phyloP scores from a whole-genome alignment of 2,888 invertebrate species.

The Ormia ochracea region DNA sequence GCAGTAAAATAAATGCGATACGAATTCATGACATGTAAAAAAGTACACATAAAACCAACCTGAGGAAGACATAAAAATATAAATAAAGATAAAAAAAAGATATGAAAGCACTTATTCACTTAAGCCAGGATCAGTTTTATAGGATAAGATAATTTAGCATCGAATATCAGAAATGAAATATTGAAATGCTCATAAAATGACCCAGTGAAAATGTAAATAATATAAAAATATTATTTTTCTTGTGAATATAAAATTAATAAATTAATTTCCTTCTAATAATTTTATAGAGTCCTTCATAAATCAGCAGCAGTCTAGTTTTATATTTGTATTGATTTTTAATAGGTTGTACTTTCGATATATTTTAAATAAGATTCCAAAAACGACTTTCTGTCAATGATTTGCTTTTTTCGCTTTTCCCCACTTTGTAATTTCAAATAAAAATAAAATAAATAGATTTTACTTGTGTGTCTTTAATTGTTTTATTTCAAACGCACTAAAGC shows the following conservation, averaged over 20 bases:
- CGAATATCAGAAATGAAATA: background rate
- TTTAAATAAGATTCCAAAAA: too few relatives aligned
- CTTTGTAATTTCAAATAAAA: too few relatives aligned
- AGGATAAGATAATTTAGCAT: constrained; percentile 29
- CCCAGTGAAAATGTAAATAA: background rate
- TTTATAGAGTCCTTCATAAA: too few relatives aligned
- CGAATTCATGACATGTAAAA: constrained; percentile 31
- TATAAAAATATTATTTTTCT: background rate
- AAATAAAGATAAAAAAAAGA: background rate
- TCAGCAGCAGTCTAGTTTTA: too few relatives aligned
- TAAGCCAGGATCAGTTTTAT: background rate
- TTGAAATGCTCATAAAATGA: background rate
- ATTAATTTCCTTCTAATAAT: background rate
- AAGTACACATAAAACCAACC: constrained; percentile 24
- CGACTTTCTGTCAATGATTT: too few relatives aligned
- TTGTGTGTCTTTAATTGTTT: too few relatives aligned
- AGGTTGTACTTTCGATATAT: too few relatives aligned
- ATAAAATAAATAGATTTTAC: too few relatives aligned
- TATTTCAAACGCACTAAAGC: too few relatives aligned
- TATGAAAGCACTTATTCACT: constrained; percentile 5
- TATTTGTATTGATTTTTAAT: too few relatives aligned
- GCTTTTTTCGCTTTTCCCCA: too few relatives aligned
- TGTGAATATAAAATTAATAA: background rate
- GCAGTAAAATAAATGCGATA: constrained; percentile 55
- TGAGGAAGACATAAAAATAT: background rate